These are phyloP conservation scores for Cataglyphis livida DNA, from an alignment of 2,888 invertebrate species.

Conservation along the genomic window DNA sequence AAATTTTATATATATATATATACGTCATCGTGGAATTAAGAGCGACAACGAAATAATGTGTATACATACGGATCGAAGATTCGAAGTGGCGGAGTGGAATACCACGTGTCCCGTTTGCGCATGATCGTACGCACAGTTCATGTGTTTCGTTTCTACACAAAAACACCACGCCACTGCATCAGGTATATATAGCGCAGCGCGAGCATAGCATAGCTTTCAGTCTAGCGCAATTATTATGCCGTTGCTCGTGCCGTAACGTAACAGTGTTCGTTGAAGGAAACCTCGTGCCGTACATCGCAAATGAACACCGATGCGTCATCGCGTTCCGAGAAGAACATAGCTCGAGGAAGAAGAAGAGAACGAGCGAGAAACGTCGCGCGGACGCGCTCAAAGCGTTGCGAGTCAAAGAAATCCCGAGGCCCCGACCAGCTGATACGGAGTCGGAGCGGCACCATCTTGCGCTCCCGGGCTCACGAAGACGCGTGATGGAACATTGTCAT, in stretches of 20 bases:
- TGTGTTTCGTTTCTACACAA: neutral
- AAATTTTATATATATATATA: neutral
- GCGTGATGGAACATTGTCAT: neutral
- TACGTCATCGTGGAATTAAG: neutral
- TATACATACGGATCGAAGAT: neutral
- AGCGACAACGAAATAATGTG: neutral
- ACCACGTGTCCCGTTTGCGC: neutral
- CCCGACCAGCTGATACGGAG: no score
- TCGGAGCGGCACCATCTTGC: constrained; percentile 22
- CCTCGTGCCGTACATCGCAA: neutral
- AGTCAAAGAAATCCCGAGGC: neutral
- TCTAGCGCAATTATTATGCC: neutral
- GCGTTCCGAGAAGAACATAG: neutral
- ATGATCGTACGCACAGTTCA: neutral
- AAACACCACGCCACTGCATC: neutral
- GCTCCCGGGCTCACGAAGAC: neutral
- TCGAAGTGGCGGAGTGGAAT: neutral
- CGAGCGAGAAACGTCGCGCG: neutral
- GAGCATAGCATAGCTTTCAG: neutral
- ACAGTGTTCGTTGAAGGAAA: neutral
- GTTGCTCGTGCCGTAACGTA: neutral
- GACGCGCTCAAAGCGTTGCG: neutral
- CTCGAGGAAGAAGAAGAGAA: neutral
- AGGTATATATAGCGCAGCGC: neutral
- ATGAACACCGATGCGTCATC: neutral